Evolutionary conservation across 2,113 vertebrate species (phyloP).

Genomic region (Aegotheles bennettii): DNA sequence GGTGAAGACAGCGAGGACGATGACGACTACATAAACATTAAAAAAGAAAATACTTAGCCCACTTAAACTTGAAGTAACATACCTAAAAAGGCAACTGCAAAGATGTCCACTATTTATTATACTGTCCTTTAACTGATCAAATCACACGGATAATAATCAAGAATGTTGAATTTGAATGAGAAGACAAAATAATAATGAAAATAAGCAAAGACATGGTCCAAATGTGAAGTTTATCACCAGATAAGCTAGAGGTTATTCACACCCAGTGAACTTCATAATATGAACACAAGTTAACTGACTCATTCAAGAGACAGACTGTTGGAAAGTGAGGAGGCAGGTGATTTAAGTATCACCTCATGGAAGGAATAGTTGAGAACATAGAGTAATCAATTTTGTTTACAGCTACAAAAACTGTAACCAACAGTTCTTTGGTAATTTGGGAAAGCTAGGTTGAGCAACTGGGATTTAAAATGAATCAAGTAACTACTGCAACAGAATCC

Average conservation of each 20-base stretch:
- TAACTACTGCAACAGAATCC: neutral
- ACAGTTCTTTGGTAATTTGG: neutral
- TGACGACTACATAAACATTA: conserved; percentile 79
- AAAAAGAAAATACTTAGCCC: conserved; percentile 78
- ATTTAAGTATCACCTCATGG: neutral
- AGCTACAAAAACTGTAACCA: neutral
- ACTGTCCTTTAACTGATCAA: neutral
- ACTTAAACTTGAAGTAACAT: conserved; percentile 52
- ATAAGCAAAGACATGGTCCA: neutral
- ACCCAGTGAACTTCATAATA: conserved; percentile 40
- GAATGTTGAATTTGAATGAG: conserved; percentile 3
- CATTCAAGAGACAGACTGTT: neutral
- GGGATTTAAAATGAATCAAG: neutral
- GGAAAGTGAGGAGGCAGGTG: neutral
- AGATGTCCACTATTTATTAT: conserved; percentile 25
- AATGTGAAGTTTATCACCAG: neutral
- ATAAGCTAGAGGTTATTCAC: conserved; percentile 58
- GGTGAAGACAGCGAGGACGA: conserved; percentile 73
- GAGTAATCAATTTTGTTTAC: neutral
- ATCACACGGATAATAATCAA: neutral
- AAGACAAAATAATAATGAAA: neutral
- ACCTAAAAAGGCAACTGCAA: conserved; percentile 67
- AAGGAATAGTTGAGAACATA: neutral
- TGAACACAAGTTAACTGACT: neutral
- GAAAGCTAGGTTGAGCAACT: neutral